Base-by-base conservation (phyloP, 2,888 invertebrate species). In the Trilocha varians region DNA sequence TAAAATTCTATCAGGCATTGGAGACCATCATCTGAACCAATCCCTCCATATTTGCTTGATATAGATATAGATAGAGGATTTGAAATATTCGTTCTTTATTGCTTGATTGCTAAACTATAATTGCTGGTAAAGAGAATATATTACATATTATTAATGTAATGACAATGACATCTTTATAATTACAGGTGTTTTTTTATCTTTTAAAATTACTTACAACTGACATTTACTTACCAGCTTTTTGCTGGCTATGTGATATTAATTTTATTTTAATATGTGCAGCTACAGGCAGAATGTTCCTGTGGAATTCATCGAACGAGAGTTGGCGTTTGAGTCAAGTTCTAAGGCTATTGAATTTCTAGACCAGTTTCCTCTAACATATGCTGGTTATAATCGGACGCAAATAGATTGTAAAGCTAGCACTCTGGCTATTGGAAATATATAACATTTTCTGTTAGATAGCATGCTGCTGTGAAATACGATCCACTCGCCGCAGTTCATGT, bases 281-380 rank as follows among this genome's bases (percentile, higher is more conserved):
- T 97, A 95, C 90, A 97, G 97, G 70, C 97, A 95, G 87, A 91
- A 89, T 82, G 90, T 98, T 88, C 91, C 93, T 65, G 90, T 96
- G 87, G 91, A 91, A 78, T 94, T 92, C 90, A 88, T 98, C 87
- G 87, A 90, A 75, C 91, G 91, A 82, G 93, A 94, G 88, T 89
- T 98, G 90, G 95, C 93, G 72, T 97, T 97, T 89, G 90, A 91
- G 68, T 91, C 92, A 60, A 87, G 85, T 73, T 91, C 92, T 78
- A 93, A 95, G 80, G 95, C 94, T 85, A 86, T 91, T 80, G 93
- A 95, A 78, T 98, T 97, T 91, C 89, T 98, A 75, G 89, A 89
- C 76, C 91, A 92, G 67, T 93, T 94, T 80, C 91, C 90, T 82
- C 88, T 96, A 70, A 88, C 88, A 65, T 92, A 91, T 85, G 87